phyloP scores from a whole-genome alignment of 92 coral and sea anemone species.

The Phenganax marumi region DNA sequence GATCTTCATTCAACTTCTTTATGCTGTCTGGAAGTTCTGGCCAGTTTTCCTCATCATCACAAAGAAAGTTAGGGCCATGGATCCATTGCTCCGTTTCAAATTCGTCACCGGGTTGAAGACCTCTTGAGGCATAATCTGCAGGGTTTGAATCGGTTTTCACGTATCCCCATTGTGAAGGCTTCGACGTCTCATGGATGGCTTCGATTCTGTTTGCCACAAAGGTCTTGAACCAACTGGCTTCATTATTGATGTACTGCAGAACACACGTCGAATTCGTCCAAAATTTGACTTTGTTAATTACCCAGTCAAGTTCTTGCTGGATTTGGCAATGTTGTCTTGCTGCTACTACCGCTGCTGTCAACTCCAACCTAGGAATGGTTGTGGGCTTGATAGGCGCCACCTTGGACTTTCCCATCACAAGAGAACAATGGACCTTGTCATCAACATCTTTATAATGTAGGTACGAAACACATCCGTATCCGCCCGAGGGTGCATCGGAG shows the following conservation, averaged over 20 bases:
- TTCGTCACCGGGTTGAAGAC: not conserved
- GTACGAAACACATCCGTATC: conserved; percentile 22
- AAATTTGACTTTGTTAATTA: not conserved
- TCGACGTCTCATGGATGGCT: not conserved
- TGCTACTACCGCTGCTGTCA: conserved; percentile 7
- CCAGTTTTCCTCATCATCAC: not conserved
- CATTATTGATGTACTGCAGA: not conserved
- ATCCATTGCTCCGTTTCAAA: not conserved
- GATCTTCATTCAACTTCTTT: not conserved
- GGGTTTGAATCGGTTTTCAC: not conserved
- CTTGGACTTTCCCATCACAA: conserved; percentile 8
- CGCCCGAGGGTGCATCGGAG: conserved; percentile 27
- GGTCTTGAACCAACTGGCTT: not conserved
- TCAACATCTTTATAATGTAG: not conserved
- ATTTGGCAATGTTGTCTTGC: not conserved
- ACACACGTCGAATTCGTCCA: conserved; percentile 10
- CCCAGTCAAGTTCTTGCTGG: not conserved
- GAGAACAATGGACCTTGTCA: not conserved
- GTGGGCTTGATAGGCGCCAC: not conserved
- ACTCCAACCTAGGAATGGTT: conserved; percentile 27
- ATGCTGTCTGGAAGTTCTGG: not conserved
- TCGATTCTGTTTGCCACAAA: conserved; percentile 1
- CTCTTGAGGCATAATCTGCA: conserved; percentile 13
- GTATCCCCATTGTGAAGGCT: not conserved
- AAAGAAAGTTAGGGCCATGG: not conserved